Base-by-base conservation (phyloP, 2,797 vertebrate species). In the Gadopsis marmoratus region DNA sequence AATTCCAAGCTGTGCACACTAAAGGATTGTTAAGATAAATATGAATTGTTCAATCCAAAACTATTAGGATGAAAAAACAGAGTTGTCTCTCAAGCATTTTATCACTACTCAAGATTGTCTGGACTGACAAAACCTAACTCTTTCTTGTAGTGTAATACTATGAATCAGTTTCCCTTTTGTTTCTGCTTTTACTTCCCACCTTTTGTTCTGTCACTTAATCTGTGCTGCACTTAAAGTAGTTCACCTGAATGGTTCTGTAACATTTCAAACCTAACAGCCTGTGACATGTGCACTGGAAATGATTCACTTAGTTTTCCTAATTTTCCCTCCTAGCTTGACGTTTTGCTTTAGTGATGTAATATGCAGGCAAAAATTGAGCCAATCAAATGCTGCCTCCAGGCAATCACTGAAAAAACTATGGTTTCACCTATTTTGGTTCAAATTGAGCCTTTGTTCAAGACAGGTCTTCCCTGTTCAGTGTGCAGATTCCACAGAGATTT, bases 91-190 rank as follows among this genome's bases (percentile, higher is more conserved):
- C 7, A 61, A 23, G 39, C 4, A 50, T 26, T 53, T 26, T 53
- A 23, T 12, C 12, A 26, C 11, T 12, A 53, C n/a, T 53, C 13
- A 23, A 23, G 5, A 7, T 26, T 47, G n/a, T 43, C 31, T 59
- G 7, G 4, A 62, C 16, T 19, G 31, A 67, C 47, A 75, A 82
- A 82, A 54, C n/a, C 17, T 5, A 69, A 26, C 60, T 66, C 37
- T 64, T 74, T 23, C 26, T 56, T 72, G 39, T 48, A 26, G 5
- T n/a, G 29, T 26, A 59, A n/a, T 13, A 39, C 3, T 4, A 45
- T 23, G 1, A 72, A 73, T 45, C 17, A 37, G 16, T 63, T 47
- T 81, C 8, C 6, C 14, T 65, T 82, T 74, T 13, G 23, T 54
- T 62, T 84, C 56, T 37, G 10, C n/a, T 63, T 79, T 65, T 21